phyloP scores from a whole-genome alignment of 2,113 vertebrate species.

The Gavialis gangeticus region DNA sequence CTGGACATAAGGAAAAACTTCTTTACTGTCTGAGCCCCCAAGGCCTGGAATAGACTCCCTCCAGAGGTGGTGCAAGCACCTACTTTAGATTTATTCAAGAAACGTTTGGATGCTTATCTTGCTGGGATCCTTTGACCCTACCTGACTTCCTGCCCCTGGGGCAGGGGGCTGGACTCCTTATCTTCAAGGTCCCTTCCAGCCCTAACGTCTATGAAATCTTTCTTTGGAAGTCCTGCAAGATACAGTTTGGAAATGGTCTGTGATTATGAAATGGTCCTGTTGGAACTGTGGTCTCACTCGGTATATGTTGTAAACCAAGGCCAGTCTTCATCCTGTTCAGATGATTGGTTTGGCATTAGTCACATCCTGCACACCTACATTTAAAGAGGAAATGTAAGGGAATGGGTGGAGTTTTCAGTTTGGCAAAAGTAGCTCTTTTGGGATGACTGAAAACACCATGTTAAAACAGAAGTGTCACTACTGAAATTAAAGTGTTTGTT shows the following conservation, averaged over 20 bases:
- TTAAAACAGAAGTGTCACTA: not conserved
- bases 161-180: no score
- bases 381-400: slow-evolving; percentile 15
- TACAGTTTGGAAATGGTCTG: not conserved
- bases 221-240: not conserved
- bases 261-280: not conserved
- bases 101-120: no score
- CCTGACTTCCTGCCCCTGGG: no score
- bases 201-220: no score
- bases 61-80: no score
- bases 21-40: no score
- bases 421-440: not conserved
- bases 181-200: no score
- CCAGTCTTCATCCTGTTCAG: slow-evolving; percentile 47
- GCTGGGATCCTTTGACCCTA: no score
- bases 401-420: slow-evolving; percentile 20
- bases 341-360: slow-evolving; percentile 59
- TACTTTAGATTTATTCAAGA: no score
- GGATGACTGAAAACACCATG: not conserved
- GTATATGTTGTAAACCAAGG: not conserved
- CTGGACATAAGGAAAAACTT: no score
- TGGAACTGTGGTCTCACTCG: slow-evolving; percentile 16
- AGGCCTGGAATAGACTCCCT: no score
- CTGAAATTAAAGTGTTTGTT: not conserved
- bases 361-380: slow-evolving; percentile 49